Percentiles rank a stretch among this genome's conserved stretches.
phyloP scores from a whole-genome alignment of 2,888 invertebrate species.

The Apamea crenata region DNA sequence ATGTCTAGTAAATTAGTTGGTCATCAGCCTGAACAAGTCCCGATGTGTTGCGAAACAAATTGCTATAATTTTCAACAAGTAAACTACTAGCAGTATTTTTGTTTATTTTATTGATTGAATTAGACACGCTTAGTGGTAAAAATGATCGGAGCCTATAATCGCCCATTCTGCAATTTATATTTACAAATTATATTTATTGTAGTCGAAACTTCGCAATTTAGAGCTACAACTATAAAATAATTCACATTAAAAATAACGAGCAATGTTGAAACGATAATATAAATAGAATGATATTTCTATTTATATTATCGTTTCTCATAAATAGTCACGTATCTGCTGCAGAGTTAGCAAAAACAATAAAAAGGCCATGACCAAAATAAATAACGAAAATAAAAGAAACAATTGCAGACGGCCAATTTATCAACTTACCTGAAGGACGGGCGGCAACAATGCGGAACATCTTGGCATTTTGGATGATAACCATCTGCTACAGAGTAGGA shows the following conservation, averaged over 20 bases:
- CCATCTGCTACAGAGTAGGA: constrained; percentile 57
- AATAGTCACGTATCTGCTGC: constrained; percentile 27
- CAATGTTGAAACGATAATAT: not conserved
- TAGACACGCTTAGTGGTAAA: constrained; percentile 40
- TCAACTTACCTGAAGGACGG: constrained; percentile 66
- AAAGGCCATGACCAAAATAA: constrained; percentile 64
- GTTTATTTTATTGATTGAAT: constrained; percentile 56
- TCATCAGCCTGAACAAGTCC: constrained; percentile 42
- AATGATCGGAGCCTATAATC: constrained; percentile 36
- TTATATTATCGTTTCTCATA: too few relatives aligned
- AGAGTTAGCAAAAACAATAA: constrained; percentile 53
- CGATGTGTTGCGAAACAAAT: constrained; percentile 42
- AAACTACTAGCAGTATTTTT: constrained; percentile 28
- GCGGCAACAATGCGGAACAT: constrained; percentile 69
- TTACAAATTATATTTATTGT: constrained; percentile 12
- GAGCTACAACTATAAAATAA: constrained; percentile 15
- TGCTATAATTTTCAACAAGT: constrained; percentile 39
- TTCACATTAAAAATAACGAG: constrained; percentile 44
- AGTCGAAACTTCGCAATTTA: constrained; percentile 2
- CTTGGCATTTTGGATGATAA: constrained; percentile 61
- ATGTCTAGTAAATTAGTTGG: constrained; percentile 46
- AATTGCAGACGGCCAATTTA: constrained; percentile 65
- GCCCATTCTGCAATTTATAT: constrained; percentile 19
- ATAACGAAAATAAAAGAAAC: constrained; percentile 60
- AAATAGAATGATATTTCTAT: too few relatives aligned